These are phyloP conservation scores for Spea bombifrons DNA, from an alignment of 2,113 vertebrate species.

Conservation along the genomic window DNA sequence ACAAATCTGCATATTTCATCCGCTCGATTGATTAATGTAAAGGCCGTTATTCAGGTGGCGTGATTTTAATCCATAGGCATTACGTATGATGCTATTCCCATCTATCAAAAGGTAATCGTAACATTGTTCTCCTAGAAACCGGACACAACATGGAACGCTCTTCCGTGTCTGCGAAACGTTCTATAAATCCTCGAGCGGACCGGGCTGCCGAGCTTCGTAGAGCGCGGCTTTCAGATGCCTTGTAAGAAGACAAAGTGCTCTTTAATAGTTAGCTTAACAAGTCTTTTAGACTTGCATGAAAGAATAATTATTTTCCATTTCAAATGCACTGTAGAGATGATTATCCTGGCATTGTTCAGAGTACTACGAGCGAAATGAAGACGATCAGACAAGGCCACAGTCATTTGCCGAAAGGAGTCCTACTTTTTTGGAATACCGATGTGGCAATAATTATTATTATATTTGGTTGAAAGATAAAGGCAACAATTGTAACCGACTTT, in stretches of 20 bases:
- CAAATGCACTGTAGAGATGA: constrained; percentile 55
- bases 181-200: constrained; percentile 50
- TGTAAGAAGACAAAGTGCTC: constrained; percentile 55
- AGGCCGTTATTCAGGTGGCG: too few species aligned
- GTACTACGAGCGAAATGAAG: constrained; percentile 15
- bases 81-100: too few species aligned
- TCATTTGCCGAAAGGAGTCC: too few species aligned
- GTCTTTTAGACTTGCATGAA: constrained; percentile 53
- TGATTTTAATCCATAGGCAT: too few species aligned
- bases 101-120: background rate
- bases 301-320: constrained; percentile 61
- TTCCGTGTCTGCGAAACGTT: constrained; percentile 48
- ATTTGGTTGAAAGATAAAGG: too few species aligned
- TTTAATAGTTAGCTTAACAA: constrained; percentile 56
- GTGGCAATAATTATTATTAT: too few species aligned
- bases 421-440: too few species aligned
- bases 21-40: too few species aligned
- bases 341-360: constrained; percentile 43
- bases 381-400: constrained; percentile 43
- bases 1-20: too few species aligned
- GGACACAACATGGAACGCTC: background rate
- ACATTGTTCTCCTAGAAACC: background rate
- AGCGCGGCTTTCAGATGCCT: constrained; percentile 46
- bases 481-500: too few species aligned
- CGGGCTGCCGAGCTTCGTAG: constrained; percentile 48